Conservation (phyloP, 2,797 vertebrate species). For the Hemibagrus guttatus region DNA sequence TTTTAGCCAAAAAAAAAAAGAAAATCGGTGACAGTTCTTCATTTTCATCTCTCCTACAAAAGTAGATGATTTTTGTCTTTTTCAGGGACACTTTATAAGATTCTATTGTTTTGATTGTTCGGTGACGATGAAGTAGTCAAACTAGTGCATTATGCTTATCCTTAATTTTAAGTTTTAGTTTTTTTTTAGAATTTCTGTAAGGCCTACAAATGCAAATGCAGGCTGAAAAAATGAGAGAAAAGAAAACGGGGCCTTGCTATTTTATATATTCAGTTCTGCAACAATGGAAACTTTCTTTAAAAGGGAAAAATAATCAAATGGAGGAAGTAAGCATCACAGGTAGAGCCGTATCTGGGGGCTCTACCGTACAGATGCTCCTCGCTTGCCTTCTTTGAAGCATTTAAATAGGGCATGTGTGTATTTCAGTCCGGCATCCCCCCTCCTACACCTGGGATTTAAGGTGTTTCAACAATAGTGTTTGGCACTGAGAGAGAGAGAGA, state of each 20-base stretch:
- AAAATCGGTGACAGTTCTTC: not conserved
- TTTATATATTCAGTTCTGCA: constrained; percentile 40
- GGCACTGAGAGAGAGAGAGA: constrained; percentile 69
- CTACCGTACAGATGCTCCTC: constrained; percentile 68
- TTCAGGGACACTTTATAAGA: not conserved
- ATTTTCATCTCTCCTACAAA: not conserved
- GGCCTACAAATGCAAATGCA: constrained; percentile 30
- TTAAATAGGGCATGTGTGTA: constrained; percentile 83
- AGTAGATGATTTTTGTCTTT: not conserved
- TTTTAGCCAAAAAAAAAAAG: not conserved
- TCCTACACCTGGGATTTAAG: constrained; percentile 81
- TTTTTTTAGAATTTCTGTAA: constrained; percentile 19
- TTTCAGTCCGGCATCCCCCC: constrained; percentile 69
- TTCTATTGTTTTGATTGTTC: not conserved
- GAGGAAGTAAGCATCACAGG: constrained; percentile 51
- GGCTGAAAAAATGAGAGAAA: not conserved
- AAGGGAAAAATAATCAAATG: constrained; percentile 47
- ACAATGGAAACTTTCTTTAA: constrained; percentile 53
- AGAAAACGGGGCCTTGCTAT: constrained; percentile 10
- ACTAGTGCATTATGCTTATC: not conserved
- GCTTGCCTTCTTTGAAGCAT: constrained; percentile 80
- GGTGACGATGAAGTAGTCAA: not conserved
- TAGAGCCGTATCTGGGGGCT: constrained; percentile 55
- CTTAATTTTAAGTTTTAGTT: not conserved
- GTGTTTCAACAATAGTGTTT: constrained; percentile 80